A percentile compares a stretch with the other conserved stretches of the same genome.
Conservation (phyloP, 2,888 invertebrate species). For the Caenorhabditis japonica region DNA sequence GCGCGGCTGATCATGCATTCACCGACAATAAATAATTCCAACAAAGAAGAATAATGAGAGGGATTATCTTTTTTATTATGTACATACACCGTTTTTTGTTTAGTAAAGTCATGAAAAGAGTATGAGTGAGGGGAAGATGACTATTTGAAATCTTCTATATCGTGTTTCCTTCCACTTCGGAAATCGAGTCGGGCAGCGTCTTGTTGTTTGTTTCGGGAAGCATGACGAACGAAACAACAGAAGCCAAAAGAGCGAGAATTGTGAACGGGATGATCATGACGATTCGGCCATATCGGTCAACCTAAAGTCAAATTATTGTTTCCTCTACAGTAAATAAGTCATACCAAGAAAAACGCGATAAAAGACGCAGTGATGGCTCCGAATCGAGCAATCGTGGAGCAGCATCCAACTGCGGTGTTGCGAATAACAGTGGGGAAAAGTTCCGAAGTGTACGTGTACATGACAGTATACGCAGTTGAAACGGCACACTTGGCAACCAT, state of each 20-base stretch:
- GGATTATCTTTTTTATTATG: no score
- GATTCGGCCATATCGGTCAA: slow-evolving; percentile 66
- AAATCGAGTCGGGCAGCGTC: slow-evolving; percentile 72
- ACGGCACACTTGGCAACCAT: slow-evolving; percentile 86
- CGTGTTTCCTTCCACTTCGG: slow-evolving; percentile 62
- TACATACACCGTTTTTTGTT: slow-evolving; percentile 15
- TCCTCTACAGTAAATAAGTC: background rate
- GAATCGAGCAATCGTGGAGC: slow-evolving; percentile 88
- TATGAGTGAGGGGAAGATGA: slow-evolving; percentile 7
- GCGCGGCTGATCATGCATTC: no score
- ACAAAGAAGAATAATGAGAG: no score
- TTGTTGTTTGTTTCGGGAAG: slow-evolving; percentile 75
- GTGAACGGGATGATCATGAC: slow-evolving; percentile 74
- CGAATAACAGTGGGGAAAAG: slow-evolving; percentile 89
- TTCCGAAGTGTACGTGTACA: slow-evolving; percentile 90
- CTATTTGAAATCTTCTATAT: slow-evolving; percentile 37
- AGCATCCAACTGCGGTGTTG: slow-evolving; percentile 88
- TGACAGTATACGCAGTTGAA: slow-evolving; percentile 87
- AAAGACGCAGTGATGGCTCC: slow-evolving; percentile 90
- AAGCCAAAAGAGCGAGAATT: slow-evolving; percentile 65
- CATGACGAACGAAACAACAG: slow-evolving; percentile 64
- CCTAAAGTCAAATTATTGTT: slow-evolving; percentile 48
- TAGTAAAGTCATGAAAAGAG: slow-evolving; percentile 33
- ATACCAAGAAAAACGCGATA: slow-evolving; percentile 81
- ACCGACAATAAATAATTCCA: no score